Base-by-base conservation (phyloP, 1,140 invertebrate genomes). In the Diorhabda elongata region DNA sequence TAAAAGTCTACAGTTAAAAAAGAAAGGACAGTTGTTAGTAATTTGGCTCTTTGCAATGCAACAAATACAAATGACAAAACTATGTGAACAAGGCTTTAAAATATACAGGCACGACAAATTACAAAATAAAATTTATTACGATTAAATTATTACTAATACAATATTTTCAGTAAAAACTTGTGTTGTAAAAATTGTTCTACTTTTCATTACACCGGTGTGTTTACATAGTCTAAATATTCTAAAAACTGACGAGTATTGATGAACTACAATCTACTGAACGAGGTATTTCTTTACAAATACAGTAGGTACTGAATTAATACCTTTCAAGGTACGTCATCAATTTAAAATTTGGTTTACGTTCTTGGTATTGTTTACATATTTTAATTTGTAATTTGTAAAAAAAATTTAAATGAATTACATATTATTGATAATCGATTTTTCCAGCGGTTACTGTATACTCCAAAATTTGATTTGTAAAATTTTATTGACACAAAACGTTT, bases 311-410 rank as follows among this genome's bases (percentile, higher is more conserved):
- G 6, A 8, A 6, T 52, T 52, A n/a, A 3, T 52, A 52, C 47
- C 42, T 5, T 61, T 42, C 59, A 8, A 42, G 5, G 3, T 2
- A 2, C 3, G 59, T 42, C 9, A 43, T 5, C 42, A 41, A 43
- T 61, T 8, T 26, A 26, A 26, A 26, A 26, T 26, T 26, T 26
- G 26, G 26, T 26, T 26, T 26, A 26, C 26, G 26, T 26, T 2
- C 26, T 26, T 26, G 26, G 26, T 26, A 26, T 26, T 26, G 26
- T 26, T 61, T 61, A 7, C 42, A 5, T 61, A 42, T 26, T 42
- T 61, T 61, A 61, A 41, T 61, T 61, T 8, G 42, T 61, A 61
- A 26, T 42, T 61, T 61, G 59, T 61, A 6, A 52, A 52, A 52
- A 52, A 8, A n/a, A 52, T 3, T 8, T 52, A 6, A 52, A 52